Base-by-base conservation (phyloP, 2,797 vertebrate species). In the Malacoraja senta region DNA sequence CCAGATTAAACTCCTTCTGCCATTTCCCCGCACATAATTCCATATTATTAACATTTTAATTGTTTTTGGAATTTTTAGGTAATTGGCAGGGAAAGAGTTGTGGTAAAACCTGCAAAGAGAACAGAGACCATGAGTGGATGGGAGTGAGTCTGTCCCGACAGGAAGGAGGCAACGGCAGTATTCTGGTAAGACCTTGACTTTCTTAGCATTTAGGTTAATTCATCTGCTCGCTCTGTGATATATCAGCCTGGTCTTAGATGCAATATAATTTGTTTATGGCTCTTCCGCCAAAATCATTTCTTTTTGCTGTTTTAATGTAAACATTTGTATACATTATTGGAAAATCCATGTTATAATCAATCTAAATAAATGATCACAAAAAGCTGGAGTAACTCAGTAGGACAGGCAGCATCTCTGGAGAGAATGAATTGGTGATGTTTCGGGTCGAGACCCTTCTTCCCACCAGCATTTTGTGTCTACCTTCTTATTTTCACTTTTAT, bases 41-140 rank as follows among this genome's bases (percentile, higher is more conserved):
- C 44, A 53, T 53, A 53, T 53, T 53, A 53, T 53, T 53, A 61
- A 8, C 15, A 19, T 88, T 35, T 63, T 7, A 86, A 86, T 68
- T 88, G n/a, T 32, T 88, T 29, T 88, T 92, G 90, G 26, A 92
- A 76, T 93, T 93, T 95, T 93, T 95, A 99, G 99, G 97, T 96
- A 99, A 98, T 96, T 97, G 95, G 95, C 96, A 94, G 44, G 97
- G 97, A n/a, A 95, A 95, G 38, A 94, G 96, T 3, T 99, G 99
- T 93, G 99, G 99, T 93, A 99, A 99, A 97, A 99, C 99, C 0
- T 99, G 99, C 95, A 97, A 96, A 94, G 99, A 97, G 93, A 98
- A 99, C 96, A 96, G 98, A 93, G 97, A 98, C 35, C 96, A 99
- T 1, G 99, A 99, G 96, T 99, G 99, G 99, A 99, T 99, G 98